Evolutionary conservation across 2,888 invertebrate genomes (phyloP), one percentile per base, ranked within the genome.

Genomic region (Pecten maximus): DNA sequence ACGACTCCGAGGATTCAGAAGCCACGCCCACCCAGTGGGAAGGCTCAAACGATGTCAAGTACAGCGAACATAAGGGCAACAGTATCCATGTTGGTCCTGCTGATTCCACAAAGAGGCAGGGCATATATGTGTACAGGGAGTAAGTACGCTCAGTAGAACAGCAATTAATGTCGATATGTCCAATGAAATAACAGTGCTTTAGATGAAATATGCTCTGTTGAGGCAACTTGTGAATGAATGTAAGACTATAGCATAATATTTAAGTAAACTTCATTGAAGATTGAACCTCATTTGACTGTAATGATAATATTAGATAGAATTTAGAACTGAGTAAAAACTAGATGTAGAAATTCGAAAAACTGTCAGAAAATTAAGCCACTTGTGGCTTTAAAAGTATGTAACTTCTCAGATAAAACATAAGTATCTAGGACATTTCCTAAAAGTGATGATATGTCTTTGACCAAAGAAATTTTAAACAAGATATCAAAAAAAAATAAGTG

Each of bases 21-120:
- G 96, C 95, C 89, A 98, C 98, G 96, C 98, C 98, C 88, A 97
- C 98, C 89, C 91, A 91, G 39, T 94, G 93, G 93, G 93, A 92
- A 23, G 93, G 91, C 60, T 90, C 91, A 48, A 94, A 94, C 87
- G 93, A 93, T 90, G 92, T 93, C 23, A 89, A 92, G 95, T 97
- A 98, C 90, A 97, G 91, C 90, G 40, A 93, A 93, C 89, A 88
- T 48, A 90, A 88, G 40, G 90, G 86, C n/a, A 94, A 94, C 89
- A 94, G 92, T 88, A 90, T 94, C 28, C 92, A 90, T 28, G 39
- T 48, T 86, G 90, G 90, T n/a, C 40, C 88, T 40, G 39, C 90
- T 89, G 94, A 96, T 74, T 89, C 93, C 60, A 94, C 93, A 39
- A 93, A 94, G 89, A 95, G 95, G 91, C 95, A 95, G 89, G 96